Conservation (phyloP, 2,888 invertebrate species). For the Lycocerus yunnanus region DNA sequence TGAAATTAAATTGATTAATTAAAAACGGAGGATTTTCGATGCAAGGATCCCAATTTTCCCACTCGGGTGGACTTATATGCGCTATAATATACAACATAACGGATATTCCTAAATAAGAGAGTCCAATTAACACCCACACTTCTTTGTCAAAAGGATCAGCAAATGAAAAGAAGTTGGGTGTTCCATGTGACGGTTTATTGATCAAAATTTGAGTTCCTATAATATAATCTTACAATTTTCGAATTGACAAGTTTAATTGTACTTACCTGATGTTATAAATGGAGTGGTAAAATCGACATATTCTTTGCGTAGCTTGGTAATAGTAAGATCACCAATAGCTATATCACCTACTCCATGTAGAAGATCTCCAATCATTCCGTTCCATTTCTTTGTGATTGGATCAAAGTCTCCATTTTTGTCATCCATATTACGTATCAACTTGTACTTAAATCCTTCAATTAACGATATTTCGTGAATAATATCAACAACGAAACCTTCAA, state of each 20-base stretch:
- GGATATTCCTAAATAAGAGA: slow-evolving; percentile 68
- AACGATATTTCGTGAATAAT: slow-evolving; percentile 64
- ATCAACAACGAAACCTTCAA: slow-evolving; percentile 68
- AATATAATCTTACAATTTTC: slow-evolving; percentile 14
- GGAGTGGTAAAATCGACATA: slow-evolving; percentile 95
- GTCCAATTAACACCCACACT: slow-evolving; percentile 71
- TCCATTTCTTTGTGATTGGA: slow-evolving; percentile 62
- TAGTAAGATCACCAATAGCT: slow-evolving; percentile 89
- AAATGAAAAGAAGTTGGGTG: slow-evolving; percentile 73
- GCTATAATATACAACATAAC: slow-evolving; percentile 66
- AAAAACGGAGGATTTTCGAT: slow-evolving; percentile 65
- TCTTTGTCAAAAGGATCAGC: slow-evolving; percentile 77
- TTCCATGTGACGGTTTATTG: slow-evolving; percentile 65
- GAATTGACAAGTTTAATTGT: not conserved
- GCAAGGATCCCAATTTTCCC: slow-evolving; percentile 67
- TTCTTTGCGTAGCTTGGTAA: slow-evolving; percentile 83
- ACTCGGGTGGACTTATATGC: slow-evolving; percentile 66
- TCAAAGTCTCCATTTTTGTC: slow-evolving; percentile 52
- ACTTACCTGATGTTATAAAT: slow-evolving; percentile 85
- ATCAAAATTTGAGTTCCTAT: slow-evolving; percentile 68
- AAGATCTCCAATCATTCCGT: slow-evolving; percentile 70
- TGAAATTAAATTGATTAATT: slow-evolving; percentile 65
- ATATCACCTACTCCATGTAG: slow-evolving; percentile 68
- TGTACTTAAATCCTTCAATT: slow-evolving; percentile 64
- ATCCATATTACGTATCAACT: slow-evolving; percentile 55